Conservation (phyloP, 2,113 vertebrate species). For the Balaeniceps rex region DNA sequence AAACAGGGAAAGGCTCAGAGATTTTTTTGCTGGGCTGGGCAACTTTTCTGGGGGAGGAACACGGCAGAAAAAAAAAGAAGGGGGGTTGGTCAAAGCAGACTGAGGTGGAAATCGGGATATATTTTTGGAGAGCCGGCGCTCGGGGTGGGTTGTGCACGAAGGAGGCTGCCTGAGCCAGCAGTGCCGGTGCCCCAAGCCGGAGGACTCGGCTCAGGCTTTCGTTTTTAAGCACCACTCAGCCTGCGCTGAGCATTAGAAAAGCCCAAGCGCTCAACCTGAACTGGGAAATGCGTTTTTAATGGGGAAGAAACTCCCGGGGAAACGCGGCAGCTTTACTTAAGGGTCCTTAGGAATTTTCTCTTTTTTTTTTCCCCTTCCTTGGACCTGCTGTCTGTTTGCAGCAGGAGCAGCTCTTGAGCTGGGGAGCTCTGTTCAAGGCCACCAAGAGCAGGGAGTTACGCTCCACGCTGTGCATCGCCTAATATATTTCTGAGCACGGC, state of each 20-base stretch:
- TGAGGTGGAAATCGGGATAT: background rate
- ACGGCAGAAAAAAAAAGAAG: accelerated
- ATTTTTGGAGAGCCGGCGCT: background rate
- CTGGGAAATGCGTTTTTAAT: background rate
- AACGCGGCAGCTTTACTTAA: background rate
- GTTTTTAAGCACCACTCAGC: background rate
- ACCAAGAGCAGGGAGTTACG: background rate
- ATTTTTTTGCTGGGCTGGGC: background rate
- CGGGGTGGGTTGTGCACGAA: background rate
- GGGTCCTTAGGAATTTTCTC: background rate
- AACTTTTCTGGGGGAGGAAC: background rate
- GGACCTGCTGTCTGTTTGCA: background rate
- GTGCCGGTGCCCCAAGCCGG: background rate
- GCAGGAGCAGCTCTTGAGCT: background rate
- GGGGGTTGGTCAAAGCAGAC: background rate
- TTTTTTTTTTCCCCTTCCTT: background rate
- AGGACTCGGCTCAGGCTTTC: background rate
- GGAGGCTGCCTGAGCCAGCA: background rate
- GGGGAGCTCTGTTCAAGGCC: background rate
- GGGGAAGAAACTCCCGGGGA: background rate
- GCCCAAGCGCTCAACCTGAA: background rate
- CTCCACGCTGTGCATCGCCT: background rate
- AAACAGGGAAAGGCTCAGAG: background rate
- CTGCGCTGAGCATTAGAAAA: background rate
- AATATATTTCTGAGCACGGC: background rate